phyloP scores from a whole-genome alignment of 2,888 invertebrate genomes.

The Eledone cirrhosa region DNA sequence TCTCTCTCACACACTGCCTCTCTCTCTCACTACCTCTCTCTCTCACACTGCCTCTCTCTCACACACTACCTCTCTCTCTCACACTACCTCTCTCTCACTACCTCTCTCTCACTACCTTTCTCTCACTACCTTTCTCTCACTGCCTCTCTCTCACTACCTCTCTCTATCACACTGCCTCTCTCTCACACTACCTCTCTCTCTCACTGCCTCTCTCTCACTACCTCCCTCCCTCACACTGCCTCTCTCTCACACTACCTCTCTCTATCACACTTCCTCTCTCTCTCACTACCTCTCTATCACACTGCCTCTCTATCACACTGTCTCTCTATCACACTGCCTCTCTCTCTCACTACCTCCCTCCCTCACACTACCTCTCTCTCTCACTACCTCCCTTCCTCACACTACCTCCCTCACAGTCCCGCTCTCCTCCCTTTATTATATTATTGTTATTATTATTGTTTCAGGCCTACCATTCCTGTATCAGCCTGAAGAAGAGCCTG shows the following conservation, averaged over 20 bases:
- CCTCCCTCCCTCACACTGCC: background rate
- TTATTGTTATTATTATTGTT: slow-evolving; percentile 41
- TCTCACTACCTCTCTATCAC: background rate
- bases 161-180: background rate
- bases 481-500: slow-evolving; percentile 77
- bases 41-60: too few species aligned
- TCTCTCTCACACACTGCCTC: too few species aligned
- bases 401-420: background rate
- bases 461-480: slow-evolving; percentile 94
- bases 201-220: background rate
- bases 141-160: background rate
- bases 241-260: background rate
- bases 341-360: background rate
- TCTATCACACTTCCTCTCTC: background rate
- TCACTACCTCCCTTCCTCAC: background rate
- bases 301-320: background rate
- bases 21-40: too few species aligned
- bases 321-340: background rate
- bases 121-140: background rate
- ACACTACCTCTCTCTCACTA: too few species aligned
- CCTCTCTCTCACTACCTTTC: background rate
- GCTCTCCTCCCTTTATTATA: background rate
- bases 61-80: too few species aligned
- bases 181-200: background rate
- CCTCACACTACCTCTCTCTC: background rate